Evolutionary conservation across 35 echinoderm and acorn worm species (phyloP), one percentile per base, ranked within the genome.

Genomic region (Anneissia japonica): DNA sequence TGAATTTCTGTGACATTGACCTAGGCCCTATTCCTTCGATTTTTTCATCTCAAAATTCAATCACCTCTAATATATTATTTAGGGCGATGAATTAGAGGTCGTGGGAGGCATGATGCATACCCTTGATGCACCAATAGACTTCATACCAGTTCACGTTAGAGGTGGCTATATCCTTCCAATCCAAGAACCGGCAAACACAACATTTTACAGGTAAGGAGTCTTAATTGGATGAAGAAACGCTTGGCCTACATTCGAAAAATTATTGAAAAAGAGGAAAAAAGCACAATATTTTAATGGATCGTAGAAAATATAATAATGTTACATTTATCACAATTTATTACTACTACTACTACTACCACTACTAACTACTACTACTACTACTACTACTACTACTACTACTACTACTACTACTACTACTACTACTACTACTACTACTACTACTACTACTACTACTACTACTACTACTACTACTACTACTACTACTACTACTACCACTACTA

Each of bases 131-230:
- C 81, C 86, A 10, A n/a, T 74, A 19, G 81, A 93, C 29, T 74
- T 41, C 31, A 84, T 93, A 21, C 81, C 81, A n/a, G 32, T 93
- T 30, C 86, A 88, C 80, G 46, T 93, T 26, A 75, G 91, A 74
- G 91, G 91, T 46, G 91, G 91, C 19, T 76, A 93, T 64, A 93
- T 93, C 35, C 78, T 93, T 31, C 91, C 91, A 30, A 93, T 82
- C 3, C 91, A 93, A 79, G 46, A 89, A 74, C 91, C 91, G 34
- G 86, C 75, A 46, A 93, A 87, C 46, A 84, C 74, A 10, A 93
- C 91, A 23, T 77, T 82, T 21, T 83, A 72, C 34, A 93, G 91
- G 91, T 93, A 87, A 79, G 13, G 13, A 16, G 13, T 72, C 13
- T 13, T 72, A n/a, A 16, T 16, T n/a, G 55, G 55, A 16, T 72